Evolutionary conservation across 2,888 invertebrate species (phyloP), one percentile per base, ranked within the genome.

Genomic region (Panzeria rudis): DNA sequence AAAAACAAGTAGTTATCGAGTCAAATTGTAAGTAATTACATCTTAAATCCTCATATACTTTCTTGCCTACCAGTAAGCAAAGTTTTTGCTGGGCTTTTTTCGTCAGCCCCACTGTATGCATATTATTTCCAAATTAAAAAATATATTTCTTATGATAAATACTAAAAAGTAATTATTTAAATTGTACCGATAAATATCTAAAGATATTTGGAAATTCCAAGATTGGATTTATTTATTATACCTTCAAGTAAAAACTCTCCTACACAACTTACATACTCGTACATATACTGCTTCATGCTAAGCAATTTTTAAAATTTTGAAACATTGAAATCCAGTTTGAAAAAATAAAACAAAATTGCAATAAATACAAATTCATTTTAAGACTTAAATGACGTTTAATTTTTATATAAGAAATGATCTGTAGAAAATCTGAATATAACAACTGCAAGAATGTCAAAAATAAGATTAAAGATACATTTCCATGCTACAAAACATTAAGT

Each of bases 391-490:
- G 32, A n/a, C 17, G 25, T 47, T 52, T 75, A 25, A 9, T 32
- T 72, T 38, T 50, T 17, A 11, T 23, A 17, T 25, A 75, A 52
- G 8, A 6, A 4, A 56, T 25, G 44, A 64, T 44, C 15, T 56
- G 38, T 41, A 29, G 7, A 25, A 32, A 59, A n/a, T 59, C 44
- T 71, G 29, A 20, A 47, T 25, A 54, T 11, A 64, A 54, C 15
- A 66, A 76, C 20, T 32, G n/a, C 44, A 66, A 29, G 8, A 54
- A 62, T 25, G 23, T 23, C 32, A 44, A 61, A 59, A 72, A 35
- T 17, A 25, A 68, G 25, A 77, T 59, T 52, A 7, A 20, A 50
- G n/a, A 32, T 64, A 56, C 56, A 25, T 66, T 59, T 35, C 9
- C 62, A 62, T 7, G 38, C 13, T 0, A n/a, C 32, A 35, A 35